phyloP scores from a whole-genome alignment of 2,888 invertebrate species.

The Andricus quercusramuli region DNA sequence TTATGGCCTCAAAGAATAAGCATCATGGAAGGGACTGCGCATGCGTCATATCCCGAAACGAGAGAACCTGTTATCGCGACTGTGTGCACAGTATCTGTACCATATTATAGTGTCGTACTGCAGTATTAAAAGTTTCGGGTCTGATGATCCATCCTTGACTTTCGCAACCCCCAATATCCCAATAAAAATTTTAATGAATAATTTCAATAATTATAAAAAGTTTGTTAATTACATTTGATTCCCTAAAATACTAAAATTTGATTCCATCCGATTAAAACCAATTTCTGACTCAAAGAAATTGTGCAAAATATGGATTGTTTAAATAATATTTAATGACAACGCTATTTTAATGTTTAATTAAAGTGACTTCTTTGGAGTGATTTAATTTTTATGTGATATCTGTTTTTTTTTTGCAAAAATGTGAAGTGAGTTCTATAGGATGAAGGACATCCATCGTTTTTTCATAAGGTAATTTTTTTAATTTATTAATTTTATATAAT shows the following conservation, averaged over 20 bases:
- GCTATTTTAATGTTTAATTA: neutral
- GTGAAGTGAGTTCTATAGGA: slow-evolving; percentile 47
- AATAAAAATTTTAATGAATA: neutral
- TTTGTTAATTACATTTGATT: too few relatives aligned
- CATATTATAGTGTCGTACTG: slow-evolving; percentile 31
- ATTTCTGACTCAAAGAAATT: neutral
- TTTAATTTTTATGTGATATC: neutral
- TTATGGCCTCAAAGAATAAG: slow-evolving; percentile 63
- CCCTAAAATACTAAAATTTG: neutral
- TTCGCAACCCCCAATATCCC: neutral
- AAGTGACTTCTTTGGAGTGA: neutral
- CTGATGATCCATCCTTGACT: neutral
- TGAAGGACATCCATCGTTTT: slow-evolving; percentile 60
- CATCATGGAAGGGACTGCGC: slow-evolving; percentile 47
- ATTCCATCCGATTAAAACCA: neutral
- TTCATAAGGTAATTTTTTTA: slow-evolving; percentile 59
- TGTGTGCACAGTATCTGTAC: slow-evolving; percentile 1
- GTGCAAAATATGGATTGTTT: neutral
- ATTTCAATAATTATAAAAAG: too few relatives aligned
- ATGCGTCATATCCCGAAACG: slow-evolving; percentile 44
- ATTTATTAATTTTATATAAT: neutral
- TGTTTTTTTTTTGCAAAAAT: slow-evolving; percentile 3
- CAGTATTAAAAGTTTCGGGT: slow-evolving; percentile 11
- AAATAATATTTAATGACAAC: neutral
- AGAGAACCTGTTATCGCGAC: slow-evolving; percentile 18